These are phyloP conservation scores for Bradypodion ventrale DNA, from an alignment of 2,797 vertebrate species.

Conservation along the genomic window DNA sequence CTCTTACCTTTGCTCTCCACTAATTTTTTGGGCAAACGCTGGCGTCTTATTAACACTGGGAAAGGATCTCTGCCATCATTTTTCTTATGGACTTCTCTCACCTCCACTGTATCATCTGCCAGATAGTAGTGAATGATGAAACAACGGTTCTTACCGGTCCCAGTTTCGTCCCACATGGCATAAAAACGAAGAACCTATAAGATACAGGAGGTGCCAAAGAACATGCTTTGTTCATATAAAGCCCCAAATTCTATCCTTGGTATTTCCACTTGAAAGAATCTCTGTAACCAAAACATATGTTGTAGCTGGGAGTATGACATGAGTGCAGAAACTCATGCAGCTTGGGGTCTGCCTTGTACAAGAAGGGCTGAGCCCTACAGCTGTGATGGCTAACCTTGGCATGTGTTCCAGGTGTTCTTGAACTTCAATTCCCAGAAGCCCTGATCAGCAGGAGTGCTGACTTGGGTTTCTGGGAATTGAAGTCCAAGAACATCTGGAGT, in stretches of 20 bases:
- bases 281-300: background rate
- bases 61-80: slow-evolving; percentile 88
- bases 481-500: too few relatives aligned
- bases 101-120: slow-evolving; percentile 88
- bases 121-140: slow-evolving; percentile 90
- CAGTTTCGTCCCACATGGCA: slow-evolving; percentile 82
- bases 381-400: too few relatives aligned
- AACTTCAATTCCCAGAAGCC: too few relatives aligned
- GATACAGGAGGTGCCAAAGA: background rate
- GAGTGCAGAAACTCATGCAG: too few relatives aligned
- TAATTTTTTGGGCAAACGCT: slow-evolving; percentile 82
- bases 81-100: slow-evolving; percentile 82
- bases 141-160: slow-evolving; percentile 74
- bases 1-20: slow-evolving; percentile 68
- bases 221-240: background rate
- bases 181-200: slow-evolving; percentile 91
- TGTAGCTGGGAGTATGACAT: too few relatives aligned
- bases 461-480: too few relatives aligned
- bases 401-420: too few relatives aligned
- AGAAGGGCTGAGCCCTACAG: too few relatives aligned
- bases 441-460: too few relatives aligned
- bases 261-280: background rate
- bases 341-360: too few relatives aligned
- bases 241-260: too few relatives aligned
- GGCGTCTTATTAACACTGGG: slow-evolving; percentile 85